phyloP scores from a whole-genome alignment of 2,888 invertebrate genomes.

The Mesochorus sp. region DNA sequence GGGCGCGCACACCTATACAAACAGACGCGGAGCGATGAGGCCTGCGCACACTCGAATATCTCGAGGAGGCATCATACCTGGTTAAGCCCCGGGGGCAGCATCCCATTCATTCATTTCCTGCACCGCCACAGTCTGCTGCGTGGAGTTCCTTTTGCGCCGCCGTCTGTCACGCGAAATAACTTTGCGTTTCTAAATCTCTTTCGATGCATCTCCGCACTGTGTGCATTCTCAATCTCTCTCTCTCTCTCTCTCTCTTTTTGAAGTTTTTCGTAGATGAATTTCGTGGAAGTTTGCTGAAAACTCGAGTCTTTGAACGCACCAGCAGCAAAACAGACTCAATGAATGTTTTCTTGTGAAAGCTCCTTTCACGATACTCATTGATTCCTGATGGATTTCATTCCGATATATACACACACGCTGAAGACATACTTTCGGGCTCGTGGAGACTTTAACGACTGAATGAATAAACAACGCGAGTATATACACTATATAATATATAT shows the following conservation, averaged over 20 bases:
- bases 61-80: constrained; percentile 59
- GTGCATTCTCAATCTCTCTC: neutral
- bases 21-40: too few species aligned
- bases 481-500: too few species aligned
- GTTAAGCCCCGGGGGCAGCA: constrained; percentile 47
- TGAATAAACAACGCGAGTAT: too few species aligned
- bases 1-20: constrained; percentile 38
- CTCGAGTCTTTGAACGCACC: too few species aligned
- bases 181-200: constrained; percentile 14
- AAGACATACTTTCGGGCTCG: too few species aligned
- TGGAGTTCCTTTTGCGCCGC: constrained; percentile 58
- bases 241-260: constrained; percentile 10
- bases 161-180: constrained; percentile 19
- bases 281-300: too few species aligned
- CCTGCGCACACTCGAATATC: constrained; percentile 59
- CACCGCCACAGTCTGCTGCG: neutral
- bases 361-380: too few species aligned
- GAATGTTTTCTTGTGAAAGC: too few species aligned
- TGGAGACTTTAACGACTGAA: too few species aligned
- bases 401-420: too few species aligned
- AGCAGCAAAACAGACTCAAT: too few species aligned
- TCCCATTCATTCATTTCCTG: constrained; percentile 63
- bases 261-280: constrained; percentile 15
- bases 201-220: constrained; percentile 6
- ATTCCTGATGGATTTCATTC: too few species aligned